These are phyloP conservation scores for Macaria notata DNA, from an alignment of 2,888 invertebrate genomes.

Conservation along the genomic window DNA sequence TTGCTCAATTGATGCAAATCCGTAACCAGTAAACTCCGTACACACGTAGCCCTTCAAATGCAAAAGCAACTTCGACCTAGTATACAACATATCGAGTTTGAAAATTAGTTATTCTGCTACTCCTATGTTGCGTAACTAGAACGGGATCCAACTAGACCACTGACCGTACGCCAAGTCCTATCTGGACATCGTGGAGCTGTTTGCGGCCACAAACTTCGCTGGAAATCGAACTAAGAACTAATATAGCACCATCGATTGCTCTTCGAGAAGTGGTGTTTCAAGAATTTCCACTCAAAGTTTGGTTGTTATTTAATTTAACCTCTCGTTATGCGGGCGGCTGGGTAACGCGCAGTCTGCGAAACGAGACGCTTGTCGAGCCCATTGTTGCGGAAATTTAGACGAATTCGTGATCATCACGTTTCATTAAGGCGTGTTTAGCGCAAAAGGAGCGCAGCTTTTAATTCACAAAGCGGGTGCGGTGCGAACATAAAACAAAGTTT, in stretches of 20 bases:
- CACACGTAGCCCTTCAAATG: too few relatives aligned
- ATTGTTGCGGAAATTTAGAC: constrained; percentile 76
- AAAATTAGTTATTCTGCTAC: constrained; percentile 12
- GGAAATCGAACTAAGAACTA: constrained; percentile 32
- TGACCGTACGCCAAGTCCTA: constrained; percentile 8
- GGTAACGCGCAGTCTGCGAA: constrained; percentile 60
- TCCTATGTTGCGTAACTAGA: constrained; percentile 17
- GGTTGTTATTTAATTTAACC: constrained; percentile 77
- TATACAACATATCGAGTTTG: constrained; percentile 10
- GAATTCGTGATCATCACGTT: constrained; percentile 74
- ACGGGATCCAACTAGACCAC: background rate
- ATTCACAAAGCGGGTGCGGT: constrained; percentile 70
- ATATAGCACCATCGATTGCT: constrained; percentile 22
- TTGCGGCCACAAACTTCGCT: constrained; percentile 65
- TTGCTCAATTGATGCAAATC: too few relatives aligned
- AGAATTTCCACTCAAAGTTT: constrained; percentile 48
- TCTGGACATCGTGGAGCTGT: constrained; percentile 41
- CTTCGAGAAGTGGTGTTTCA: constrained; percentile 18
- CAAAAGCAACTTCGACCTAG: background rate
- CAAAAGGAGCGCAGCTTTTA: constrained; percentile 66
- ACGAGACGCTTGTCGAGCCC: constrained; percentile 60
- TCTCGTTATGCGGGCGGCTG: constrained; percentile 69
- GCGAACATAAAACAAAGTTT: constrained; percentile 69
- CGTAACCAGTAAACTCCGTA: too few relatives aligned
- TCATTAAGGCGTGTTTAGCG: constrained; percentile 73